These are phyloP conservation scores for Ichneumoninae sp. DNA, from an alignment of 2,888 invertebrate genomes.

Conservation along the genomic window DNA sequence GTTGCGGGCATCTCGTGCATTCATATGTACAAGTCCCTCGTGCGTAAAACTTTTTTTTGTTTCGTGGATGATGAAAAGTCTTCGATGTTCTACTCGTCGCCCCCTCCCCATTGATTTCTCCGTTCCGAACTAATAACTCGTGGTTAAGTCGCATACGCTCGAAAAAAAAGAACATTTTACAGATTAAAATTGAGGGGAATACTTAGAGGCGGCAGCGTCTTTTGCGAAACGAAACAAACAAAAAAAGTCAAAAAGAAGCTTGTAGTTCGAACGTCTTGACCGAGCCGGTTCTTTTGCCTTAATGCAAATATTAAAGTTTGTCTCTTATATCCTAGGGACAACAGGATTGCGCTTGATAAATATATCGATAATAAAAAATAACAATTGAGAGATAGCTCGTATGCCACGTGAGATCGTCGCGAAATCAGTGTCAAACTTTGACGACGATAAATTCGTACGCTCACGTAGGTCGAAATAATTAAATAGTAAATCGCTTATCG, in stretches of 20 bases:
- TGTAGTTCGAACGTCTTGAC: slow-evolving; percentile 41
- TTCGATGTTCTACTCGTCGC: slow-evolving; percentile 29
- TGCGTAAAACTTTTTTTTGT: slow-evolving; percentile 33
- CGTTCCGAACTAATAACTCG: slow-evolving; percentile 18
- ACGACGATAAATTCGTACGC: slow-evolving; percentile 1
- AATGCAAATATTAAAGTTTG: slow-evolving; percentile 67
- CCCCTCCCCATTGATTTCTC: slow-evolving; percentile 19
- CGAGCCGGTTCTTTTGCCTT: slow-evolving; percentile 39
- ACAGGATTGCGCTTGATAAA: slow-evolving; percentile 75
- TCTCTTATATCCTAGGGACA: slow-evolving; percentile 74
- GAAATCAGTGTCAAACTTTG: slow-evolving; percentile 12
- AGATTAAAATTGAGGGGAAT: slow-evolving; percentile 66
- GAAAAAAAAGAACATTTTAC: slow-evolving; percentile 45
- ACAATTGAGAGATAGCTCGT: slow-evolving; percentile 75
- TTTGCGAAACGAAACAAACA: slow-evolving; percentile 46
- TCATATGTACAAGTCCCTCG: slow-evolving; percentile 66
- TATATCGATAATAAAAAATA: slow-evolving; percentile 75
- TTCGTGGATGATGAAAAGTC: slow-evolving; percentile 18
- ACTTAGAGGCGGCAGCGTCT: slow-evolving; percentile 61
- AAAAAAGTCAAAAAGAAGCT: slow-evolving; percentile 42
- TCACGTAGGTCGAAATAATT: slow-evolving; percentile 70
- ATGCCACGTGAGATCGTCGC: slow-evolving; percentile 56
- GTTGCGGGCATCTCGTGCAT: slow-evolving; percentile 63
- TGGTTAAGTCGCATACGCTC: slow-evolving; percentile 74
- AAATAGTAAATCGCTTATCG: slow-evolving; percentile 64